Conservation (phyloP, 2,113 vertebrate species). For the Parus major region DNA sequence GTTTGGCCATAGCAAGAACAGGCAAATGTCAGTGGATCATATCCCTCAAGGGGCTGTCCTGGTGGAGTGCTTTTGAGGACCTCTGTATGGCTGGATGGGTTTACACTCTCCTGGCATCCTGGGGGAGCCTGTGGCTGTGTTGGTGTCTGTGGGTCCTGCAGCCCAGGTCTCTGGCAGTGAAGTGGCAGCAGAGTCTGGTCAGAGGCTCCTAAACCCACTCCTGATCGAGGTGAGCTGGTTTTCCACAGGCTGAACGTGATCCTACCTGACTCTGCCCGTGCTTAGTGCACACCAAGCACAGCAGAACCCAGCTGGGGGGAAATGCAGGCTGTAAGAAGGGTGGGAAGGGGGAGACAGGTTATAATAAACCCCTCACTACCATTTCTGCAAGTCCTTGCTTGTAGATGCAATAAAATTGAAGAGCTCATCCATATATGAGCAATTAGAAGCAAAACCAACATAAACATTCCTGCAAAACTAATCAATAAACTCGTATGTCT, state of each 20-base stretch:
- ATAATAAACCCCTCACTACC: not conserved
- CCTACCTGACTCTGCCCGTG: not conserved
- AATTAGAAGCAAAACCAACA: constrained; percentile 51
- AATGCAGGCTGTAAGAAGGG: not conserved
- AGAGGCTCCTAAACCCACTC: not conserved
- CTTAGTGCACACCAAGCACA: not conserved
- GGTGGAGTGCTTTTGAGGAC: not conserved
- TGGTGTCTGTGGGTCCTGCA: not conserved
- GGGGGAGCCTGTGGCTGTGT: not conserved
- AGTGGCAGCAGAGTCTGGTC: not conserved
- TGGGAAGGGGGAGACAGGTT: not conserved
- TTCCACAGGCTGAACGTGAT: not conserved
- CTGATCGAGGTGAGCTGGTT: not conserved
- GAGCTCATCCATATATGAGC: constrained; percentile 31
- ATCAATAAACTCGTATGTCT: constrained; percentile 73
- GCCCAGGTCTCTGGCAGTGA: not conserved
- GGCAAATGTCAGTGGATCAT: not conserved
- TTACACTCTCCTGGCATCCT: not conserved
- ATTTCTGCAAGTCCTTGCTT: not conserved
- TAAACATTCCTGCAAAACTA: constrained; percentile 63
- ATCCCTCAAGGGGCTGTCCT: not conserved
- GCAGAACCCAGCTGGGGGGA: not conserved
- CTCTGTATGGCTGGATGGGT: not conserved
- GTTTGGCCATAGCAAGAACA: not conserved
- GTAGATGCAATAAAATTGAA: constrained; percentile 45